Conservation (phyloP, 1,140 invertebrate genomes). For the Drosophila suzukii region DNA sequence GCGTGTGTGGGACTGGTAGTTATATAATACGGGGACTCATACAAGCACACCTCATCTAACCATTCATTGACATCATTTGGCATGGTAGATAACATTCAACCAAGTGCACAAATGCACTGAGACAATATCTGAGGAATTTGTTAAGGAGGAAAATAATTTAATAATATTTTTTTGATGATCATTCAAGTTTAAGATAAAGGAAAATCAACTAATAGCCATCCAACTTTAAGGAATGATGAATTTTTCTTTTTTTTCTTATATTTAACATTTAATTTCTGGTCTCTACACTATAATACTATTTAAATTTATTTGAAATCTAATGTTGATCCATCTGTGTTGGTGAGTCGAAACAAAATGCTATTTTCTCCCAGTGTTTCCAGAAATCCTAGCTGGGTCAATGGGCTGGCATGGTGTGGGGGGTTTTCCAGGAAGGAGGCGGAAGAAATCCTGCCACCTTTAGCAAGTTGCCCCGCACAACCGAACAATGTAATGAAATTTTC, state of each 20-base stretch:
- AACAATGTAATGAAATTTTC: slow-evolving; percentile 77
- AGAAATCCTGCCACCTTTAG: slow-evolving; percentile 53
- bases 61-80: slow-evolving; percentile 79
- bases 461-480: slow-evolving; percentile 35
- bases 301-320: no score
- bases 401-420: background rate
- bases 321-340: no score
- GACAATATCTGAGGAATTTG: no score
- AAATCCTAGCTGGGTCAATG: slow-evolving; percentile 20
- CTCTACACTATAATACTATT: no score
- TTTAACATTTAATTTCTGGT: no score
- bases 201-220: no score
- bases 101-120: slow-evolving; percentile 60
- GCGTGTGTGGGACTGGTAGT: slow-evolving; percentile 1
- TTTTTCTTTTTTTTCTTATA: no score
- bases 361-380: slow-evolving; percentile 2
- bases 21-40: slow-evolving; percentile 39
- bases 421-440: slow-evolving; percentile 3
- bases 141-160: background rate
- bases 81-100: slow-evolving; percentile 78
- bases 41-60: slow-evolving; percentile 75
- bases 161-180: no score
- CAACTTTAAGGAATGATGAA: no score
- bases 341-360: no score
- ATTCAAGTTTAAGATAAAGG: no score